Evolutionary conservation across 1,140 invertebrate species (phyloP), one percentile per base, ranked within the genome.

Genomic region (Macrobrachium rosenbergii): DNA sequence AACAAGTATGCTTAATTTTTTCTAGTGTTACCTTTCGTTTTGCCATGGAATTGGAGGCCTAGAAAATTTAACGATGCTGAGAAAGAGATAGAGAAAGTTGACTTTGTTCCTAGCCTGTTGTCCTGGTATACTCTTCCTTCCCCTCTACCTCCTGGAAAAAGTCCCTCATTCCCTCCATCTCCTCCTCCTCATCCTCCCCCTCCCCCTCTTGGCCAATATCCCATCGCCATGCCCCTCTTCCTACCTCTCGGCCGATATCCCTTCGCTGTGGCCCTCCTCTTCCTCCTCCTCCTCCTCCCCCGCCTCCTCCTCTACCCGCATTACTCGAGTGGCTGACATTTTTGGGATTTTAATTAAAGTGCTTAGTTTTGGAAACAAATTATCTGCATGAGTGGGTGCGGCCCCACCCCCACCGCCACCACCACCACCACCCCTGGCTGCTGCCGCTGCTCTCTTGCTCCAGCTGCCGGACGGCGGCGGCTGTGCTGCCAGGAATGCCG

Each of bases 271-370:
- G 11, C 67, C 80, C 69, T 60, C 69, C 16, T 37, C 73, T 60
- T 1, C 52, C 37, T 12, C 52, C 16, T 59, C 79, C 17, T 12
- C 23, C 64, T 78, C 60, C 45, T 64, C 45, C 78, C n/a, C 52
- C 16, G 37, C 79, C 17, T 12, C 23, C 64, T 78, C 60, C 45
- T 64, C 45, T 69, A 83, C 72, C 78, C 64, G 77, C 88, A 89
- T 89, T 88, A 86, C 88, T 89, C 75, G 85, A 88, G 88, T 87
- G 82, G 88, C 84, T 87, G 82, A 87, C 88, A 89, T 89, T 89
- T 89, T 89, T 89, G 88, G 77, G 85, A 89, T 89, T 89, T 89
- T 89, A 89, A 89, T 89, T 89, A 89, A 89, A 87, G 81, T 75
- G 88, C 82, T 88, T 84, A 82, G 88, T 88, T 88, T 88, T 88